Evolutionary conservation across 2,113 vertebrate species (phyloP).

Genomic region (Bos indicus): DNA sequence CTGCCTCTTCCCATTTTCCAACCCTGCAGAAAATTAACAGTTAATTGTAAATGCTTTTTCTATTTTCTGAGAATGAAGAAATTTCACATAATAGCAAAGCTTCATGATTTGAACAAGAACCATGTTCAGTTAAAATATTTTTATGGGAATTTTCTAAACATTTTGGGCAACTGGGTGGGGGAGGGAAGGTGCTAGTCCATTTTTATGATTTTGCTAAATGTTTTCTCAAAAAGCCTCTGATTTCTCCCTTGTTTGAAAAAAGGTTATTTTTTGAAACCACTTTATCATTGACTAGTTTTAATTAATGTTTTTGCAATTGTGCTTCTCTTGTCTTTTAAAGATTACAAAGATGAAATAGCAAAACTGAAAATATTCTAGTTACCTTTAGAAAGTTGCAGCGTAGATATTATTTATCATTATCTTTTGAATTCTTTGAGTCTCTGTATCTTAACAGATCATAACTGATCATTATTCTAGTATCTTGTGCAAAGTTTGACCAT

Average conservation of each 20-base stretch:
- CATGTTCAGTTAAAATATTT: conserved; percentile 12
- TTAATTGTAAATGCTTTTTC: neutral
- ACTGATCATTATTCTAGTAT: neutral
- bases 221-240: neutral
- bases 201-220: neutral
- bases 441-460: neutral
- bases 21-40: neutral
- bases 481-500: neutral
- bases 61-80: neutral
- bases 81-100: neutral
- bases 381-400: neutral
- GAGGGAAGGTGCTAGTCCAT: neutral
- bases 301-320: neutral
- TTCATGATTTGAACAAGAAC: neutral
- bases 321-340: neutral
- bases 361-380: conserved; percentile 29
- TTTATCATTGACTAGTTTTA: neutral
- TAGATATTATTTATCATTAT: neutral
- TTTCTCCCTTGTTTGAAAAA: neutral
- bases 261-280: neutral
- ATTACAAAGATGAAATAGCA: neutral
- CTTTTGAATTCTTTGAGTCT: neutral
- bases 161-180: neutral
- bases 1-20: neutral
- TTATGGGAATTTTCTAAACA: neutral